Percentiles rank a stretch among this genome's conserved stretches.
These are phyloP conservation scores for Australoheros scitulus DNA, from an alignment of 2,113 vertebrate species.

Conservation along the genomic window DNA sequence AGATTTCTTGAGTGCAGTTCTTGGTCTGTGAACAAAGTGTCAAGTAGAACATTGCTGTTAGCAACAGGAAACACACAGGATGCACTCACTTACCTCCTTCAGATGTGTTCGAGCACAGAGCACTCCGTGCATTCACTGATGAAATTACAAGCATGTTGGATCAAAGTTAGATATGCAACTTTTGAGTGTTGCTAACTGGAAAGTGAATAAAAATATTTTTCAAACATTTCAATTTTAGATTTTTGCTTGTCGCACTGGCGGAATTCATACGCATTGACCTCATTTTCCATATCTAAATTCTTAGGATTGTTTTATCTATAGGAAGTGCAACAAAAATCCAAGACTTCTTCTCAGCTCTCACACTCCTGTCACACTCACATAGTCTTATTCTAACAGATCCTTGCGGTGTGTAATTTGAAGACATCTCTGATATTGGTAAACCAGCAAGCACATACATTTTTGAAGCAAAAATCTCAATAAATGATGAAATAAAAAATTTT, in stretches of 20 bases:
- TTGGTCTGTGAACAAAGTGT: slow-evolving; percentile 29
- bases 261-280: no score
- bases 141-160: slow-evolving; percentile 4
- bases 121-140: neutral
- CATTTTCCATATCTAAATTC: neutral
- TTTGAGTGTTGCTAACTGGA: neutral
- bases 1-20: slow-evolving; percentile 43
- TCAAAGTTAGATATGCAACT: neutral
- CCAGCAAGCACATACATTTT: neutral
- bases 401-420: neutral
- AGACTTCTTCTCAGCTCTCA: neutral
- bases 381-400: neutral
- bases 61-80: slow-evolving; percentile 3
- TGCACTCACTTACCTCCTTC: neutral
- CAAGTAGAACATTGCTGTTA: slow-evolving; percentile 25
- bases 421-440: neutral
- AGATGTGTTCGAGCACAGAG: slow-evolving; percentile 4
- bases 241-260: neutral
- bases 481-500: neutral
- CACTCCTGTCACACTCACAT: neutral
- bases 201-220: neutral
- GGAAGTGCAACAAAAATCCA: slow-evolving; percentile 6
- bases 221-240: neutral
- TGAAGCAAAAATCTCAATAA: neutral
- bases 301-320: neutral